Evolutionary conservation across 2,888 invertebrate genomes (phyloP).

Genomic region (Incurvaria masculella): DNA sequence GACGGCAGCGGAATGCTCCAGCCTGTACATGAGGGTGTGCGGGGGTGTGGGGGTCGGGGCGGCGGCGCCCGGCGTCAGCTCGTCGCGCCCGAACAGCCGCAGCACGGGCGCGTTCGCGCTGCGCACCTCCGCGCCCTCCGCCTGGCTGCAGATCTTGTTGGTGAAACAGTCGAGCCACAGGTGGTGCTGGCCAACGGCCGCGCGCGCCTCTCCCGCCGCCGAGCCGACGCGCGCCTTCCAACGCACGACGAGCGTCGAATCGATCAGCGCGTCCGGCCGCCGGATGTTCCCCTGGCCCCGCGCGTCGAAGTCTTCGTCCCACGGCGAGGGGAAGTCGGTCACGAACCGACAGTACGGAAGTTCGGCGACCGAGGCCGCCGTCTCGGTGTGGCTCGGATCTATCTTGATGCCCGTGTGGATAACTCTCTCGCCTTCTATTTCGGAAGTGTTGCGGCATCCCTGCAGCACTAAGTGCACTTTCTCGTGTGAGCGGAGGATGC

Average conservation of each 20-base stretch:
- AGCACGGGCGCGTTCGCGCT: slow-evolving; percentile 30
- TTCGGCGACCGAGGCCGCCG: slow-evolving; percentile 22
- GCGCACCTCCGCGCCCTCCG: slow-evolving; percentile 23
- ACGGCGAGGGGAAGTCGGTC: slow-evolving; percentile 27
- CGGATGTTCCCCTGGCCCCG: slow-evolving; percentile 18
- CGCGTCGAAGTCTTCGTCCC: slow-evolving; percentile 27
- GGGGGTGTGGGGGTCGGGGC: slow-evolving; percentile 30
- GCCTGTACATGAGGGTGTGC: slow-evolving; percentile 56
- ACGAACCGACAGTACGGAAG: slow-evolving; percentile 36
- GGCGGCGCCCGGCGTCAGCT: slow-evolving; percentile 22
- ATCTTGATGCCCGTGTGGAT: slow-evolving; percentile 35
- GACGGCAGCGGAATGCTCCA: slow-evolving; percentile 56
- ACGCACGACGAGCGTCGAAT: slow-evolving; percentile 44
- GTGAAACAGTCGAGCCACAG: slow-evolving; percentile 60
- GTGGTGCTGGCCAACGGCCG: slow-evolving; percentile 67
- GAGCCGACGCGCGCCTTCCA: slow-evolving; percentile 58
- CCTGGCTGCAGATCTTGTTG: slow-evolving; percentile 47
- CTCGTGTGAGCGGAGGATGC: slow-evolving; percentile 32
- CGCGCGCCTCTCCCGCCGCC: slow-evolving; percentile 47
- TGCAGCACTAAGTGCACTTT: slow-evolving; percentile 39
- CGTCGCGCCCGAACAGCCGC: slow-evolving; percentile 39
- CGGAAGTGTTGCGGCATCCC: slow-evolving; percentile 28
- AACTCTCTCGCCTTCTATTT: slow-evolving; percentile 26
- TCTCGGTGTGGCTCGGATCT: slow-evolving; percentile 25
- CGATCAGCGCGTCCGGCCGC: slow-evolving; percentile 31